Conservation (phyloP, 1,140 invertebrate genomes). For the Lerema accius region DNA sequence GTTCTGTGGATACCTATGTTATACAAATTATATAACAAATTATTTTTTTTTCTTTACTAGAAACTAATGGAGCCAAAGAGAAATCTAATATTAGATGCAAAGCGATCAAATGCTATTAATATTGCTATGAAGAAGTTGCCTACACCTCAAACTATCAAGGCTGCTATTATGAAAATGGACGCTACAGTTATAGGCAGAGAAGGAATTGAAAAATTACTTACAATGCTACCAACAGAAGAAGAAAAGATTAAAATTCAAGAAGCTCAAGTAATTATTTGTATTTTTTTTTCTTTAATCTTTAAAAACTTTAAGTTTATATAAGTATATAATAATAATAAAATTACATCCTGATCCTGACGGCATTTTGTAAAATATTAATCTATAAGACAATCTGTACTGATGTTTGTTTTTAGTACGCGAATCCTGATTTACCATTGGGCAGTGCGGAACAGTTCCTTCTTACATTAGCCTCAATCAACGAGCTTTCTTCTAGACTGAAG, state of each 20-base stretch:
- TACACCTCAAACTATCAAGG: slow-evolving; percentile 97
- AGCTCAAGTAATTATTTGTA: slow-evolving; percentile 87
- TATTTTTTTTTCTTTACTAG: slow-evolving; percentile 84
- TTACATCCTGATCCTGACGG: too few relatives aligned
- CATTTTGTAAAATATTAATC: too few relatives aligned
- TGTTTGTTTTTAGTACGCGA: slow-evolving; percentile 89
- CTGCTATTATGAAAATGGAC: slow-evolving; percentile 99
- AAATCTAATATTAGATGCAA: slow-evolving; percentile 97
- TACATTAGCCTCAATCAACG: slow-evolving; percentile 97
- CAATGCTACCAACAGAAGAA: slow-evolving; percentile 98
- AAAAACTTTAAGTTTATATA: too few relatives aligned
- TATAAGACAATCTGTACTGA: neutral
- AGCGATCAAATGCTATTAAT: slow-evolving; percentile 99
- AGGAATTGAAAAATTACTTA: slow-evolving; percentile 98
- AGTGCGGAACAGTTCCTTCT: slow-evolving; percentile 99
- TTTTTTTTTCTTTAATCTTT: too few relatives aligned
- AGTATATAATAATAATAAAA: too few relatives aligned
- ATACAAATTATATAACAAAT: slow-evolving; percentile 8
- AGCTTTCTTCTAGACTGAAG: slow-evolving; percentile 96
- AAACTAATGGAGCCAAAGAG: slow-evolving; percentile 97
- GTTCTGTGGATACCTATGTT: too few relatives aligned
- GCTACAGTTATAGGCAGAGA: slow-evolving; percentile 98
- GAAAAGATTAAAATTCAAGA: slow-evolving; percentile 98
- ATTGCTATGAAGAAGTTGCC: slow-evolving; percentile 99
- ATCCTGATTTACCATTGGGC: slow-evolving; percentile 97